Evolutionary conservation across 2,888 invertebrate species (phyloP).

Genomic region (Aphidoletes aphidimyza): DNA sequence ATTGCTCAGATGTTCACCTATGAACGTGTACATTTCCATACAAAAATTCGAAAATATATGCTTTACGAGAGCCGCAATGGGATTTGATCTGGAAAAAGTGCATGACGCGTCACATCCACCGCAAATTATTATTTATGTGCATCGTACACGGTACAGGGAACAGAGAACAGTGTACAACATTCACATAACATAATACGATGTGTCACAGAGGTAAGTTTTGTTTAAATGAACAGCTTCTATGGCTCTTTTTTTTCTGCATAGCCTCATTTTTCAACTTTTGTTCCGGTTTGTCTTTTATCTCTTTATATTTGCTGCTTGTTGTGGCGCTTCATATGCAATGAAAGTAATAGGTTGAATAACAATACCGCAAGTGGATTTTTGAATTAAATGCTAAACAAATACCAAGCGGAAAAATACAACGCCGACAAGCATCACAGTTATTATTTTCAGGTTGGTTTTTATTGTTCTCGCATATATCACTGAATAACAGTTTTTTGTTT

Average conservation of each 20-base stretch:
- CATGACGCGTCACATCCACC: too few relatives aligned
- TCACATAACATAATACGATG: too few relatives aligned
- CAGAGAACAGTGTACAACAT: too few relatives aligned
- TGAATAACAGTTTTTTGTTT: not conserved
- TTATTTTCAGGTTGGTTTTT: not conserved
- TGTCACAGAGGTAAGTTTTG: not conserved
- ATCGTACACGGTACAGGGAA: too few relatives aligned
- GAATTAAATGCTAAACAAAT: conserved; percentile 8
- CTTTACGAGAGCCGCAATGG: too few relatives aligned
- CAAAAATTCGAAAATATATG: too few relatives aligned
- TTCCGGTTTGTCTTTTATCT: not conserved
- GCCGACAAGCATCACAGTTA: not conserved
- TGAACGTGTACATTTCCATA: too few relatives aligned
- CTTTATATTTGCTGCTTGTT: not conserved
- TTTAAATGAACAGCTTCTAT: not conserved
- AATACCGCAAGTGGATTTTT: not conserved
- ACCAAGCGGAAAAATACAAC: not conserved
- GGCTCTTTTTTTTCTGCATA: not conserved
- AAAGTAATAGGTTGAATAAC: conserved; percentile 25
- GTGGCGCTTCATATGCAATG: conserved; percentile 6
- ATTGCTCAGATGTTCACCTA: too few relatives aligned
- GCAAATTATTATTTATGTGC: too few relatives aligned
- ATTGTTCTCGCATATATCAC: conserved; percentile 33
- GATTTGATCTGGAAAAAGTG: too few relatives aligned
- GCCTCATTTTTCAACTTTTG: not conserved